Percentiles rank a stretch among this genome's conserved stretches.
These are phyloP conservation scores for Polyommatus icarus DNA, from an alignment of 2,888 invertebrate species.

Conservation along the genomic window DNA sequence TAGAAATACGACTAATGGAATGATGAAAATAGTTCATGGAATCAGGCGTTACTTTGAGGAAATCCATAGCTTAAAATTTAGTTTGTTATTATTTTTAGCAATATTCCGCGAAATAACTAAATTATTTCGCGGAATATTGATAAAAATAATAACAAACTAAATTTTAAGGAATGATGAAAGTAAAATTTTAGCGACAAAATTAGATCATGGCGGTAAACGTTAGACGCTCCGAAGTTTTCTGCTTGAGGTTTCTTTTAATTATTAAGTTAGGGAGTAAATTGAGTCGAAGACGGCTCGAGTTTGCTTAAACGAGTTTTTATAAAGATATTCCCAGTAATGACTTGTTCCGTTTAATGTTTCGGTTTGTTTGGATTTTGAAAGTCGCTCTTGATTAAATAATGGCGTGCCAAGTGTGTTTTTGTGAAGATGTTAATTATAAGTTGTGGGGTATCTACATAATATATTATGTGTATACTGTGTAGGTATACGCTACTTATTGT, in stretches of 20 bases:
- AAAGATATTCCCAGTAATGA: background rate
- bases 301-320: slow-evolving; percentile 3
- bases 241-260: slow-evolving; percentile 17
- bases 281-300: background rate
- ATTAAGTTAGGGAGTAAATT: slow-evolving; percentile 11
- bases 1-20: background rate
- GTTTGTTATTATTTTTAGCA: no score
- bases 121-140: no score
- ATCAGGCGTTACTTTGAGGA: no score
- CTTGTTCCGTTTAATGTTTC: slow-evolving; percentile 14
- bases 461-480: no score
- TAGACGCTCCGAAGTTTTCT: background rate
- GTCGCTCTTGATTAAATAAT: background rate
- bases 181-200: slow-evolving; percentile 1
- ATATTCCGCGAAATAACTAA: no score
- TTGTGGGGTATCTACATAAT: no score
- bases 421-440: no score
- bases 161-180: background rate
- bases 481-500: no score
- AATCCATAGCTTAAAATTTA: no score
- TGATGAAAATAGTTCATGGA: background rate
- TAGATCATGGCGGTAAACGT: background rate
- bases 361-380: background rate
- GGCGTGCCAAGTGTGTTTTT: no score
- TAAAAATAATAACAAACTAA: no score